Evolutionary conservation across 2,797 vertebrate genomes (phyloP).

Genomic region (Poeciliopsis gracilis): DNA sequence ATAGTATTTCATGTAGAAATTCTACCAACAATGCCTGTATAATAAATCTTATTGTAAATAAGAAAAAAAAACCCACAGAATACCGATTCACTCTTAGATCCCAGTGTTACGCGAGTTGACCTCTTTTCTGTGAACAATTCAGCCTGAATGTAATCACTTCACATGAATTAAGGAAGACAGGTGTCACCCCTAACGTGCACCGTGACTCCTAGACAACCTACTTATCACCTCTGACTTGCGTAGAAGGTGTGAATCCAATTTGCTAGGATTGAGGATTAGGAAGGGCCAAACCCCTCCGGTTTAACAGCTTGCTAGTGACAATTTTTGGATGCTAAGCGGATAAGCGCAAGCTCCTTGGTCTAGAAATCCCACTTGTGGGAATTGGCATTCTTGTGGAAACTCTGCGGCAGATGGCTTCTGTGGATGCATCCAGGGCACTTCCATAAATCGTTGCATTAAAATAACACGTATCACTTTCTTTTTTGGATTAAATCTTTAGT

Average conservation of each 20-base stretch:
- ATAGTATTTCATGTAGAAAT: background rate
- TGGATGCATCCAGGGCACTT: constrained; percentile 24
- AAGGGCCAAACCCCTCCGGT: constrained; percentile 58
- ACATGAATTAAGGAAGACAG: constrained; percentile 62
- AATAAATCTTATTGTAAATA: background rate
- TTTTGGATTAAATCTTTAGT: background rate
- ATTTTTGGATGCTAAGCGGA: constrained; percentile 79
- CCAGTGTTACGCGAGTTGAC: background rate
- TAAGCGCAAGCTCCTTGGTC: constrained; percentile 76
- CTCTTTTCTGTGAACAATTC: background rate
- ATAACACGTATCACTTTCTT: constrained; percentile 15
- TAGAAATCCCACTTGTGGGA: constrained; percentile 70
- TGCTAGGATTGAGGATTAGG: constrained; percentile 75
- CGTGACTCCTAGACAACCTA: constrained; percentile 46
- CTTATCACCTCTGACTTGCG: constrained; percentile 60
- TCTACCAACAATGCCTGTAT: background rate
- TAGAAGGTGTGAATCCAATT: constrained; percentile 81
- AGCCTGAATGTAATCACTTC: constrained; percentile 39
- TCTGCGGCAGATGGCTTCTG: constrained; percentile 71
- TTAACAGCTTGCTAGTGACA: constrained; percentile 77
- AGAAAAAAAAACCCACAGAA: background rate
- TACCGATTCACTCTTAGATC: background rate
- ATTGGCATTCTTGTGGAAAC: constrained; percentile 63
- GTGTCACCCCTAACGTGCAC: constrained; percentile 57
- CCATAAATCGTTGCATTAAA: constrained; percentile 5